Evolutionary conservation across 2,888 invertebrate genomes (phyloP), one percentile per base, ranked within the genome.

Genomic region (Lampropteryx suffumata): DNA sequence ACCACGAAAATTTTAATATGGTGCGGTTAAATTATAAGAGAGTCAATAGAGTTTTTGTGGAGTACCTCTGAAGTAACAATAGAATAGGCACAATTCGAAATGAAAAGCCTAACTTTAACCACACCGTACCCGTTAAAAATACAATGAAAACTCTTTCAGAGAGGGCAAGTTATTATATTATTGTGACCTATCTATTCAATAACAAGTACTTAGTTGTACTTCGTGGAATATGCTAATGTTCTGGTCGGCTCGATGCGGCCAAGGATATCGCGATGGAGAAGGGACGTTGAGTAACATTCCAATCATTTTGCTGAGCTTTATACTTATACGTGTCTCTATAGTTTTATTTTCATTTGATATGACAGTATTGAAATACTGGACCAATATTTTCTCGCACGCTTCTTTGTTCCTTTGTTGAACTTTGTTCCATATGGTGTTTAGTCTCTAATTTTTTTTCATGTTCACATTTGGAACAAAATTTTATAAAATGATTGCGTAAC

Each of bases 281-380:
- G 76, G 74, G 74, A 68, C 74, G 65, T 72, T 71, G 67, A 66
- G 67, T 66, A 69, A 72, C 70, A 73, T 72, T 74, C 71, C 69
- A 58, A 55, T 49, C 61, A 49, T 63, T 68, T 68, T 67, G 55
- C 57, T 69, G 57, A 62, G 62, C 37, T 50, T 36, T 48, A 13
- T 24, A 6, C 24, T 17, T 6, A 42, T 43, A 34, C 51, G 30
- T 17, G 30, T 26, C 29, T 12, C 34, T 7, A 7, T 30, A 17
- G 27, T 50, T 33, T 44, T 33, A 36, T 27, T 12, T 9, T 43
- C 24, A n/a, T 14, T 21, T 40, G 17, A 48, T 35, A 12, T 13
- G 34, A 34, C 39, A 8, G 10, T 11, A 21, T 2, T 3, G 3
- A 21, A 21, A 3, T 21, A 21, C 2, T 21, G 21, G 21, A n/a